Conservation (phyloP, 2,797 vertebrate genomes). For the Peromyscus attwateri region DNA sequence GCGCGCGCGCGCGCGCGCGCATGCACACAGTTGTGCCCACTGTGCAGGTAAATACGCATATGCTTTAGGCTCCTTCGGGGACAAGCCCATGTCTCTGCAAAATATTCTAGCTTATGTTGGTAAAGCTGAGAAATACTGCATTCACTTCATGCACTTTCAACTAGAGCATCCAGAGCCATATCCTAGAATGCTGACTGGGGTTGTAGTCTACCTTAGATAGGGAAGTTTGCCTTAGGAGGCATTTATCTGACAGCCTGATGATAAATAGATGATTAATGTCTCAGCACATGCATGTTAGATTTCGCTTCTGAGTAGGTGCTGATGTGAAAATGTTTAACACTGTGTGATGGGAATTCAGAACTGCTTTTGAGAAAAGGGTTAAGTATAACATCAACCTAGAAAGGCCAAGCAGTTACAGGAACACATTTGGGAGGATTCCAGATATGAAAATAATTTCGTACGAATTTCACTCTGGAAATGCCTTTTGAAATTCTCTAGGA, state of each 20-base stretch:
- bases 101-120: slow-evolving; percentile 22
- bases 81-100: slow-evolving; percentile 16
- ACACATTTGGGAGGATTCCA: slow-evolving; percentile 50
- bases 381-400: slow-evolving; percentile 21
- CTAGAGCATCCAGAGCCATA: not conserved
- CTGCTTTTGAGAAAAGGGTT: slow-evolving; percentile 23
- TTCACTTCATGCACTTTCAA: not conserved
- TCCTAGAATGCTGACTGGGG: not conserved
- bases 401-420: slow-evolving; percentile 66
- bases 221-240: not conserved
- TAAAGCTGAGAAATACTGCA: not conserved
- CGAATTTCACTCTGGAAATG: slow-evolving; percentile 58
- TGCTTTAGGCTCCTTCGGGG: not conserved
- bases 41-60: accelerated
- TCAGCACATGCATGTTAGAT: slow-evolving; percentile 22
- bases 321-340: slow-evolving; percentile 31
- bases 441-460: slow-evolving; percentile 67
- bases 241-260: slow-evolving; percentile 60
- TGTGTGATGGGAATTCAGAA: not conserved
- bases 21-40: accelerated
- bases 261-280: slow-evolving; percentile 68
- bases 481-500: slow-evolving; percentile 69
- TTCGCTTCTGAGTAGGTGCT: slow-evolving; percentile 49
- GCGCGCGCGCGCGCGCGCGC: no score
- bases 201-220: not conserved